Percentiles rank a stretch among this genome's conserved stretches.
Evolutionary conservation across 1,140 invertebrate species (phyloP).

Genomic region (Orius laevigatus): DNA sequence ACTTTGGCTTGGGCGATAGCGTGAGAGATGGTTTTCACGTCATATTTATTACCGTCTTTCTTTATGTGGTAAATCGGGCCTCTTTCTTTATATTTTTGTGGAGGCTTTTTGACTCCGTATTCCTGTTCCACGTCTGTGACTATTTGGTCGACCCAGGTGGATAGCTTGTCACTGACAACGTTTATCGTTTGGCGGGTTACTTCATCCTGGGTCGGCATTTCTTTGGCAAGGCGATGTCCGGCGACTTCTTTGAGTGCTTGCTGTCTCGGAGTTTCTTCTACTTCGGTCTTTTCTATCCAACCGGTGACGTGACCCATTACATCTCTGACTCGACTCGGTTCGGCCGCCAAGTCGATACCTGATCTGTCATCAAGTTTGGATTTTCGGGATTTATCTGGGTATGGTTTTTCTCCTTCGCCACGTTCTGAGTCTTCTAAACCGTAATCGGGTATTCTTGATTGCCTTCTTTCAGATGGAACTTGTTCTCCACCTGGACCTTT

Average conservation of each 20-base stretch:
- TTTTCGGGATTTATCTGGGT: too few species aligned
- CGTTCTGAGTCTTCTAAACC: too few species aligned
- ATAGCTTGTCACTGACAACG: background rate
- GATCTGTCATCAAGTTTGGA: too few species aligned
- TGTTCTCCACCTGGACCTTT: too few species aligned
- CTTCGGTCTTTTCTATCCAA: background rate
- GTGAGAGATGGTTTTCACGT: background rate
- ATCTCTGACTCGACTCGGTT: too few species aligned
- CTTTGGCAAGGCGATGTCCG: background rate
- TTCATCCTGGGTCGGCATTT: background rate
- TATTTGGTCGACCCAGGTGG: conserved; percentile 1
- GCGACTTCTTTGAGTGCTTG: conserved; percentile 4
- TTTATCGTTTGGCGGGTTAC: background rate
- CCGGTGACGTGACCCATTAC: background rate
- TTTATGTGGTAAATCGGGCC: background rate
- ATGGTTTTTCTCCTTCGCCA: too few species aligned
- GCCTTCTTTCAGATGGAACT: too few species aligned
- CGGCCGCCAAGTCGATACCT: too few species aligned
- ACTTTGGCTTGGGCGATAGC: background rate
- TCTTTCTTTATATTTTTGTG: background rate
- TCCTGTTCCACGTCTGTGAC: background rate
- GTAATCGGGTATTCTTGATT: too few species aligned
- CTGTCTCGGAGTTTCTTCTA: background rate
- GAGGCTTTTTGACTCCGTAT: background rate
- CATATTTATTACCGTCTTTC: background rate